Base-by-base conservation (phyloP, 1,140 invertebrate genomes). In the Drosophila nigrodunni region DNA sequence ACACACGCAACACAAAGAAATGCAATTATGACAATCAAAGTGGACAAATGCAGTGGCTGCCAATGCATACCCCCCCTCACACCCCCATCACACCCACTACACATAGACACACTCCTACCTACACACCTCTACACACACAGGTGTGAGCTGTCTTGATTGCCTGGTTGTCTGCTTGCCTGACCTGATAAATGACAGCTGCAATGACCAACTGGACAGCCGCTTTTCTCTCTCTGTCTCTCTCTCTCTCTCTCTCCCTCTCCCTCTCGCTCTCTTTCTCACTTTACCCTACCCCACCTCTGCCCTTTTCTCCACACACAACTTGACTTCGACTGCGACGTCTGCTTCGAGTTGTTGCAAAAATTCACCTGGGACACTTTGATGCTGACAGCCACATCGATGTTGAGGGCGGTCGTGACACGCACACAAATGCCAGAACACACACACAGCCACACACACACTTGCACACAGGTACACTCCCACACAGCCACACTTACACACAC, bases 1-100 rank as follows among this genome's bases (percentile, higher is more conserved):
- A 57, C 61, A 57, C 65, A 49, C 54, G 21, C 74, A 74, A 30
- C 54, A 46, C 74, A 87, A 79, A 88, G 83, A 80, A 87, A 88
- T 83, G 73, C 80, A 82, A 87, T 87, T 88, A 88, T 87, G 83
- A 83, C 83, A 87, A 87, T 88, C 80, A 82, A 83, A 80, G 69
- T 87, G 83, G 83, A 80, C 83, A 88, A 77, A 88, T 87, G 83
- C 83, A 88, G 61, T 79, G 79, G 64, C 52, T 52, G 70, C 52
- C 62, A 67, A 49, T 49, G 55, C 44, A 59, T 13, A 15, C 52
- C 43, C 15, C 13, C 13, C 13, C 7, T 7, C 13, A 35, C 13
- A 37, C 30, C 4, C 13, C 37, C 13, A 37, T n/a, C 7, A 34
- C 10, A 44, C 50, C 15, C 15, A 0, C 15, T 15, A 9, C 30